These are phyloP conservation scores for Myotis myotis DNA, from an alignment of 2,797 vertebrate species.

Conservation along the genomic window DNA sequence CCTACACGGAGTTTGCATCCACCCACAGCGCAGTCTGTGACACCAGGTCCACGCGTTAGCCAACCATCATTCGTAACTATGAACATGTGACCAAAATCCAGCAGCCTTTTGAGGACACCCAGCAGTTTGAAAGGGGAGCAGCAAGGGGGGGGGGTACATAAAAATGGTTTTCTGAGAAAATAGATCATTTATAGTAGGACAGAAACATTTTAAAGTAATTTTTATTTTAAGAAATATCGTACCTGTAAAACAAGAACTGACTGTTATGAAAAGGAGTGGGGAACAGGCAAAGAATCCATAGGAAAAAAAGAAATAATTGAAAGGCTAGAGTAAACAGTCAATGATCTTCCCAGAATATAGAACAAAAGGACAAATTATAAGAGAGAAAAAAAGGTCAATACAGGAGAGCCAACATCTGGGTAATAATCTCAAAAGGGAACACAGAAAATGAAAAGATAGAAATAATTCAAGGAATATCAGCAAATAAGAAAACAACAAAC, in stretches of 20 bases:
- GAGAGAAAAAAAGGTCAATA: not conserved
- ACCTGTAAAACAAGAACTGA: not conserved
- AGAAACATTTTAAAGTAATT: not conserved
- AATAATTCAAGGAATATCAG: not conserved
- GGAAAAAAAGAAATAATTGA: not conserved
- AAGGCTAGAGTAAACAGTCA: not conserved
- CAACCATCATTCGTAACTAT: not conserved
- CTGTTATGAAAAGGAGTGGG: not conserved
- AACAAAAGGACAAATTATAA: not conserved
- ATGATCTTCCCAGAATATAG: not conserved
- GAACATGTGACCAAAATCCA: too few relatives aligned
- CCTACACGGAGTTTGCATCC: not conserved
- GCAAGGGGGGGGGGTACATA: not conserved
- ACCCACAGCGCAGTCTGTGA: not conserved
- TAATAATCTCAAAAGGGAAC: not conserved
- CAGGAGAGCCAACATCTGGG: not conserved
- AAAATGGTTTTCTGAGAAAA: not conserved
- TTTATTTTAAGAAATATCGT: not conserved
- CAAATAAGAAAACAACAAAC: not conserved
- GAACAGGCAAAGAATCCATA: not conserved
- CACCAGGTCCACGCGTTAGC: accelerated
- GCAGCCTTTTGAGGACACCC: not conserved
- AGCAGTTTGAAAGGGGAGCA: not conserved
- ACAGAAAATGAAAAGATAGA: not conserved
- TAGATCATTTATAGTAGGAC: not conserved